phyloP scores from a whole-genome alignment of 2,888 invertebrate genomes.

The Octodonta nipae region DNA sequence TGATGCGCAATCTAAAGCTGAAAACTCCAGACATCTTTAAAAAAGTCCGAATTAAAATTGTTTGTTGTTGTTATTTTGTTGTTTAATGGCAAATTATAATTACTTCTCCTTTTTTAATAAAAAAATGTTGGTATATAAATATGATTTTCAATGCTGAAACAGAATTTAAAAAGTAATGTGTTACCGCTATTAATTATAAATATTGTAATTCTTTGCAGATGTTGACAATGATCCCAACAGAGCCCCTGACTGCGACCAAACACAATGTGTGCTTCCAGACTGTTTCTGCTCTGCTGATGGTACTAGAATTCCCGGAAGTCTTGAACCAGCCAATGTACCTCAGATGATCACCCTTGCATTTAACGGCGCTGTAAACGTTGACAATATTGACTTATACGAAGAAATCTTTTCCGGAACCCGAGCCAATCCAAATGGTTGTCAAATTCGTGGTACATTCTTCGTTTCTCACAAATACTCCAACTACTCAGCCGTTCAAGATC shows the following conservation, averaged over 20 bases:
- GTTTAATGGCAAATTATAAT: too few species aligned
- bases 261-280: slow-evolving; percentile 77
- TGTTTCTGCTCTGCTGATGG: slow-evolving; percentile 90
- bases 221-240: slow-evolving; percentile 83
- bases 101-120: too few species aligned
- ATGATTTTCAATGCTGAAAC: too few species aligned
- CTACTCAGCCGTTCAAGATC: slow-evolving; percentile 78
- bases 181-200: too few species aligned
- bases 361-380: slow-evolving; percentile 83
- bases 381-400: slow-evolving; percentile 84
- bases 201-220: slow-evolving; percentile 51
- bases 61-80: too few species aligned
- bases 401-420: slow-evolving; percentile 76
- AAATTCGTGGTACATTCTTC: slow-evolving; percentile 80
- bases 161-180: too few species aligned
- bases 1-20: too few species aligned
- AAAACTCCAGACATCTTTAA: too few species aligned
- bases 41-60: too few species aligned
- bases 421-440: slow-evolving; percentile 79
- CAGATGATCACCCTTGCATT: slow-evolving; percentile 89
- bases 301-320: slow-evolving; percentile 72
- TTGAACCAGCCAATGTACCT: slow-evolving; percentile 74
- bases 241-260: slow-evolving; percentile 81
- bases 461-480: slow-evolving; percentile 86
- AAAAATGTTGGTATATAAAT: too few species aligned